Percentiles rank a stretch among this genome's conserved stretches.
Conservation (phyloP, 1,140 invertebrate species). For the Nephila pilipes region DNA sequence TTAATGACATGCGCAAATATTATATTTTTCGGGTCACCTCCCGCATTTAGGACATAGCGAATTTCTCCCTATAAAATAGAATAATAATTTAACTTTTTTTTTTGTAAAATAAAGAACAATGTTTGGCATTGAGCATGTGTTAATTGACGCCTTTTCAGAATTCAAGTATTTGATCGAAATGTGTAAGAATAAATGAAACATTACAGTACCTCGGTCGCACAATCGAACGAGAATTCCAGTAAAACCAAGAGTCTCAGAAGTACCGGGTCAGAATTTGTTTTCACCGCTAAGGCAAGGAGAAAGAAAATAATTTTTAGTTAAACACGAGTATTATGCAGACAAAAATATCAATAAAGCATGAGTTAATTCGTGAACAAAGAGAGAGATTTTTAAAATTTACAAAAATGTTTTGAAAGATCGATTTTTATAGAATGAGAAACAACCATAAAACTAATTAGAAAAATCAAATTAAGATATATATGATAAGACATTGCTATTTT, state of each 20-base stretch:
- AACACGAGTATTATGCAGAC: no score
- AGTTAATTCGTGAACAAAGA: no score
- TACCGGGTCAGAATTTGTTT: constrained; percentile 94
- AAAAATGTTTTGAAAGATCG: no score
- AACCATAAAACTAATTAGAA: no score
- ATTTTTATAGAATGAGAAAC: no score
- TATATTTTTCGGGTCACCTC: constrained; percentile 90
- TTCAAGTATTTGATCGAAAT: neutral
- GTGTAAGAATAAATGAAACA: neutral
- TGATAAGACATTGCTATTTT: neutral
- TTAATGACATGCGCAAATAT: constrained; percentile 99
- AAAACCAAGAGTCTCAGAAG: constrained; percentile 92
- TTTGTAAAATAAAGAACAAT: no score
- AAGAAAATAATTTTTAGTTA: no score
- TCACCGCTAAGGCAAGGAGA: constrained; percentile 88
- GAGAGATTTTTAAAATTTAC: no score
- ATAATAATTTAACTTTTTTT: neutral
- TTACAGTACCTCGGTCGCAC: constrained; percentile 91
- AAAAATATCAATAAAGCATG: no score
- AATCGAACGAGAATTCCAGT: constrained; percentile 95
- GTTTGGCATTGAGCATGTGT: no score
- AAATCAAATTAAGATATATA: neutral
- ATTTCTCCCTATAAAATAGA: constrained; percentile 89
- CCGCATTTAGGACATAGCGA: constrained; percentile 89
- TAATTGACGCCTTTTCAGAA: no score